Evolutionary conservation across 92 coral and sea anemone species (phyloP).

Genomic region (Parazoanthus swiftii): DNA sequence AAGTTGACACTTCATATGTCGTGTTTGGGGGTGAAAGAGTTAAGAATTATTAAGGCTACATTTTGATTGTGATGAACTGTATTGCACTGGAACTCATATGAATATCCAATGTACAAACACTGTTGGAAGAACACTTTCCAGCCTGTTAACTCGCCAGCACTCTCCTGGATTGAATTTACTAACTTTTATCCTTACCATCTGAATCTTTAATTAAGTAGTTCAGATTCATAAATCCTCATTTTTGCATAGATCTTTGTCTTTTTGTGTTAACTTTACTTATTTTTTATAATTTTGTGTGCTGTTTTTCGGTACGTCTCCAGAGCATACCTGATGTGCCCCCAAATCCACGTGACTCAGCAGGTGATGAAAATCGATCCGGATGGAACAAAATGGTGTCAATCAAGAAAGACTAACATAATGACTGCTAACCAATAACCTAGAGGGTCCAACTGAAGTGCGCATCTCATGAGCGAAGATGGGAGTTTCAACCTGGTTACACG

Average conservation of each 20-base stretch:
- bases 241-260: neutral
- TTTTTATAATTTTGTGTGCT: neutral
- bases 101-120: too few species aligned
- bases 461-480: neutral
- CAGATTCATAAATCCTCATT: neutral
- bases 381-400: constrained; percentile 80
- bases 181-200: too few species aligned
- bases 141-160: too few species aligned
- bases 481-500: neutral
- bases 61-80: too few species aligned
- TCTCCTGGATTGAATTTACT: too few species aligned
- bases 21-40: too few species aligned
- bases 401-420: constrained; percentile 55
- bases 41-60: too few species aligned
- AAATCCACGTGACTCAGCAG: constrained; percentile 56
- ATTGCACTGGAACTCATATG: too few species aligned
- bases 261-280: neutral
- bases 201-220: too few species aligned
- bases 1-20: too few species aligned
- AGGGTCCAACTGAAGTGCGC: neutral
- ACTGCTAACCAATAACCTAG: neutral
- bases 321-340: constrained; percentile 80
- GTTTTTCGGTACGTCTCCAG: constrained; percentile 45
- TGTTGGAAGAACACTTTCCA: too few species aligned
- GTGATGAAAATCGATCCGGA: constrained; percentile 55